Evolutionary conservation across 2,888 invertebrate genomes (phyloP), one percentile per base, ranked within the genome.

Genomic region (Cephus rjabovi): DNA sequence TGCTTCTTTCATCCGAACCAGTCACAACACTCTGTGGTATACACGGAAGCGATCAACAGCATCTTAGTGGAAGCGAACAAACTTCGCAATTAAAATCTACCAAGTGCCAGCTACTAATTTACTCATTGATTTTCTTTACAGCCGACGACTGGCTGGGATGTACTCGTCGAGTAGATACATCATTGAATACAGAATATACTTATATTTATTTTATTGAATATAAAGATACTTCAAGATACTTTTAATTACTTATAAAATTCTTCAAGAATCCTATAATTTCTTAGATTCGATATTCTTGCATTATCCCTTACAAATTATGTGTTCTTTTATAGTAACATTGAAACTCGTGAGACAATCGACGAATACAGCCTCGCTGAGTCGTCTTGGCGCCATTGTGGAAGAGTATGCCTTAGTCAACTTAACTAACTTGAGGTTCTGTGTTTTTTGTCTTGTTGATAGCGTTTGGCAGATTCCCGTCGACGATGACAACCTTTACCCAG

Each of bases 391-490:
- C 34, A 71, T 71, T 71, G 12, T 34, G 76, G 79, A 79, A 73
- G 40, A 69, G 34, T 73, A 69, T 74, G 69, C 34, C 31, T 73
- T 73, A 69, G 33, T 68, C 35, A 74, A 76, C 74, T 69, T 77
- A 35, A 84, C 81, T 82, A 83, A 84, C 82, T 80, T 79, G 80
- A 76, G 40, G 37, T 81, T 81, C 83, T 90, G 85, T 89, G 86
- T 90, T 89, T 89, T 91, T 87, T 91, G 87, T 91, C 87, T 89
- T 92, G 90, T 86, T 94, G 92, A 86, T 94, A 96, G 96, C 96
- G 89, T 94, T 96, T 88, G 97, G 96, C 84, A 95, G 96, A 92
- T 97, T 97, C 91, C 97, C 97, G 77, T 92, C 95, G 81, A 96
- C 96, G 91, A 95, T 97, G 91, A 94, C 96, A 83, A 94, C 95